These are phyloP conservation scores for Heteromurus nitidus DNA, from an alignment of 2,888 invertebrate species.

Conservation along the genomic window DNA sequence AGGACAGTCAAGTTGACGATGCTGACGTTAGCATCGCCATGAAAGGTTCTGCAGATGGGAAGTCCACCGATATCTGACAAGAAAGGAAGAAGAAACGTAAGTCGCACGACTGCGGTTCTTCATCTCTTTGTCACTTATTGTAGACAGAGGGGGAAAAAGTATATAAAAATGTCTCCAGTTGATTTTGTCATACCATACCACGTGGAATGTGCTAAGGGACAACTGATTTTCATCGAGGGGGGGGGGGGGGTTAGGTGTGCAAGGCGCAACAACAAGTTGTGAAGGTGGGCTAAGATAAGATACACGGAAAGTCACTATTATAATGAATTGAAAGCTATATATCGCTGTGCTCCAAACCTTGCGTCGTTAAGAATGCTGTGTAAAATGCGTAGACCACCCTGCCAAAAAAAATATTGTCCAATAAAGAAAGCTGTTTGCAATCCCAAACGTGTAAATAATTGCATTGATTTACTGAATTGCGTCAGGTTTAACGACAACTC, in stretches of 20 bases:
- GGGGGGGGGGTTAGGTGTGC: not conserved
- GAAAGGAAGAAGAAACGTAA: conserved; percentile 74
- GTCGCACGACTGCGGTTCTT: conserved; percentile 72
- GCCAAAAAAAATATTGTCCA: not conserved
- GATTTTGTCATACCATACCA: not conserved
- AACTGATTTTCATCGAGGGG: not conserved
- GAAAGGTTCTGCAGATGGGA: conserved; percentile 55
- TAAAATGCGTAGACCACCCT: not conserved
- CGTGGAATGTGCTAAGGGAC: not conserved
- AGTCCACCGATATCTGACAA: conserved; percentile 71
- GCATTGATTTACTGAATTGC: not conserved
- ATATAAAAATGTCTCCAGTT: not conserved
- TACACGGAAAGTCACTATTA: too few relatives aligned
- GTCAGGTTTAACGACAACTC: not conserved
- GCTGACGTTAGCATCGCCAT: conserved; percentile 61
- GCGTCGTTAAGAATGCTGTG: not conserved
- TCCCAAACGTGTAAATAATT: not conserved
- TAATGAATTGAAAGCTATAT: too few relatives aligned
- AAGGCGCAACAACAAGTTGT: not conserved
- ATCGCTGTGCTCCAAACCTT: too few relatives aligned
- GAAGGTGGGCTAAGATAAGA: too few relatives aligned
- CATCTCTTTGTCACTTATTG: conserved; percentile 70
- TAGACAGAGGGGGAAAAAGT: conserved; percentile 44
- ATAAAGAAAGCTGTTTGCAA: not conserved
- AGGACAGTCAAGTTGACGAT: conserved; percentile 28